Base-by-base conservation (phyloP, 2,888 invertebrate species). In the Lepidocyrtoides sp. region DNA sequence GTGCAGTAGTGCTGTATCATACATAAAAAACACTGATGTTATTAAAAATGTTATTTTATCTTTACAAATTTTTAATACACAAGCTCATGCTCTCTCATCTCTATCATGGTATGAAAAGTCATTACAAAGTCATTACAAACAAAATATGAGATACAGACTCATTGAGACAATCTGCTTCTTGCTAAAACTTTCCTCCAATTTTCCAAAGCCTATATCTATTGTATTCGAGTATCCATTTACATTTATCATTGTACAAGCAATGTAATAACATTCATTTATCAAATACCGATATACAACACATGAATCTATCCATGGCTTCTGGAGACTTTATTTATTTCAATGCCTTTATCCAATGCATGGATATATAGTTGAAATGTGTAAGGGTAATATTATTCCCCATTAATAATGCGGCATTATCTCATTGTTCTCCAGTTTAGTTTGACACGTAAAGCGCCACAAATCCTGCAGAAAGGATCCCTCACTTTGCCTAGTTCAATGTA, bases 51-150 rank as follows among this genome's bases (percentile, higher is more conserved):
- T 26, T 60, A 23, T 60, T 23, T 60, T 8, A 60, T 60, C 60
- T 23, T 23, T 60, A n/a, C n/a, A n/a, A n/a, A n/a, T n/a, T n/a
- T n/a, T n/a, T n/a, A n/a, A n/a, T n/a, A n/a, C n/a, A n/a, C 66
- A 32, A 2, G 14, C 1, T 32, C 2, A 4, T 66, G 1, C n/a
- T 2, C n/a, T 14, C n/a, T 5, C 32, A 2, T 32, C 32, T 60
- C 32, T 10, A 7, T 5, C 7, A 66, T 7, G n/a, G 10, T 44
- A 26, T 48, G 48, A 26, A 75, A 48, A 44, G 75, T 75, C 48
- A 75, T 75, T 75, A 75, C 48, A 48, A 75, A 72, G 41, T 72
- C 72, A 72, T 72, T 72, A 72, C 41, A 60, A 7, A 60, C 60
- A 10, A 8, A 60, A 57, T 2, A 57, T 12, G 2, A 17, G 10